Evolutionary conservation across 2,888 invertebrate genomes (phyloP).

Genomic region (Hypselothyrea guttata): DNA sequence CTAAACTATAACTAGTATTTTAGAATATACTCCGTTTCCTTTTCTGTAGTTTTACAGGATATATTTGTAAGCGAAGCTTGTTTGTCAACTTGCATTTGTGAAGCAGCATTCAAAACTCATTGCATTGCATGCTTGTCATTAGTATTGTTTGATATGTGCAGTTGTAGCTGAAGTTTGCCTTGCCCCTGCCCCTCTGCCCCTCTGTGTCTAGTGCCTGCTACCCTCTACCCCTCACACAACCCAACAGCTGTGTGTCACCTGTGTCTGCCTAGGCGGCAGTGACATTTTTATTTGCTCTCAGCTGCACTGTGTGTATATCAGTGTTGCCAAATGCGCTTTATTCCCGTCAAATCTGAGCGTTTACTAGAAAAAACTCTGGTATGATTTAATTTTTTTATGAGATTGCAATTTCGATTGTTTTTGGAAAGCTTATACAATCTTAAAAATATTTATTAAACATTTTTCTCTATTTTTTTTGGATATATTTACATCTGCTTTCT

Average conservation of each 20-base stretch:
- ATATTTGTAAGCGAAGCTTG: conserved; percentile 8
- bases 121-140: conserved; percentile 48
- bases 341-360: too few species aligned
- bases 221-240: background rate
- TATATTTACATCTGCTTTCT: too few species aligned
- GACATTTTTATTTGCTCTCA: conserved; percentile 49
- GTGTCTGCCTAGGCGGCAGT: conserved; percentile 18
- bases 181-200: background rate
- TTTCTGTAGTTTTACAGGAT: conserved; percentile 1
- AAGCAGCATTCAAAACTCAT: conserved; percentile 37
- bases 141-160: conserved; percentile 36
- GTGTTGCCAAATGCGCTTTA: too few species aligned
- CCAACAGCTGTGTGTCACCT: conserved; percentile 45
- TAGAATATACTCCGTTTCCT: too few species aligned
- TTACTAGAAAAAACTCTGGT: too few species aligned
- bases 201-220: background rate
- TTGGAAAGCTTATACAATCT: too few species aligned
- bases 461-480: too few species aligned
- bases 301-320: conserved; percentile 1
- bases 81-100: conserved; percentile 30
- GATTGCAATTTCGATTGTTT: too few species aligned
- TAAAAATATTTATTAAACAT: too few species aligned
- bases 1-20: too few species aligned
- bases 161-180: conserved; percentile 4
- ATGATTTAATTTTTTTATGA: too few species aligned